Base-by-base conservation (phyloP, 2,888 invertebrate genomes). In the Noctuana brunneofusca region DNA sequence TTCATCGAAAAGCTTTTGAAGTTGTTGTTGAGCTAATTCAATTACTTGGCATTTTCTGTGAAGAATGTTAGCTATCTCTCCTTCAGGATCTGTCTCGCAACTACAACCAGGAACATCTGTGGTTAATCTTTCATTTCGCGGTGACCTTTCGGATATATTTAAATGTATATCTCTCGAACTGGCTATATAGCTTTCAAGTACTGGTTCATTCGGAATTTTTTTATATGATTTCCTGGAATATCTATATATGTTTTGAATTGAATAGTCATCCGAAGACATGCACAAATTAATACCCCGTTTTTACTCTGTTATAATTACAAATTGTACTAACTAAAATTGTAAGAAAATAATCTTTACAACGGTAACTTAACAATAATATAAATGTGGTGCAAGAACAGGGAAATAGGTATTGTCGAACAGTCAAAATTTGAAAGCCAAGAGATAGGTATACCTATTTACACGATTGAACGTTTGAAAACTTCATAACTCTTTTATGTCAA, bases 1-100 rank as follows among this genome's bases (percentile, higher is more conserved):
- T 71, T 86, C 86, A 55, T 86, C 81, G n/a, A 89, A 70, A 16
- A 91, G 74, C 50, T 75, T 79, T 63, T 84, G 78, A 1, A 89
- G 76, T 69, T 92, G 91, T 52, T 84, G 80, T 66, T 87, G 83
- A 1, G 90, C 90, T 49, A 91, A 70, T 5, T 79, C 79, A 16
- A 90, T 89, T 0, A 89, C 87, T 4, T 88, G 86, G 58, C 87
- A 87, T 73, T 91, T 92, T 66, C 85, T 89, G 67, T 89, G 88
- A 5, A 89, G 73, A 63, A 92, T 86, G 66, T 78, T 81, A 1
- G 86, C 81, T 46, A 89, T 75, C 64, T 89, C 88, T 1, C 73
- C 76, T 16, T 90, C 87, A 2, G 80, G 70, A 38, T 86, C 86
- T 46, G 78, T 49, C 12, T 82, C 82, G 59, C 86, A 87, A 65